Evolutionary conservation across 2,888 invertebrate genomes (phyloP).

Genomic region (Agrochola lychnidis): DNA sequence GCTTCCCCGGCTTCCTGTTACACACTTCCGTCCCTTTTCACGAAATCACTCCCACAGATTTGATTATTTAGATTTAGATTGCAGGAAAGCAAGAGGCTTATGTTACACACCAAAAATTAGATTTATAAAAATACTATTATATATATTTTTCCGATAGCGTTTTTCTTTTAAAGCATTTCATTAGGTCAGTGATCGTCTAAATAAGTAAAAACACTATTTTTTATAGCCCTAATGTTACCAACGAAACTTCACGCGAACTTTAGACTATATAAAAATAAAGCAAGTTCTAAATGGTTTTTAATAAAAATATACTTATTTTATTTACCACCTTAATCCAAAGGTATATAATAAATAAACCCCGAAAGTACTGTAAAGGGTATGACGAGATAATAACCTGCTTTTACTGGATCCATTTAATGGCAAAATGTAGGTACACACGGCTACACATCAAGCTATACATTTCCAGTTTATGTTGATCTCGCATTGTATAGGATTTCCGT

Average conservation of each 20-base stretch:
- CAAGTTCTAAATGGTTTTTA: constrained; percentile 15
- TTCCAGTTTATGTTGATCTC: too few species aligned
- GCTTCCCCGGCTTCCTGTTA: too few species aligned
- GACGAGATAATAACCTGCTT: not conserved
- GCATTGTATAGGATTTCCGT: too few species aligned
- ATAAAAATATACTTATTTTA: constrained; percentile 3
- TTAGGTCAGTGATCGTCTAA: constrained; percentile 4
- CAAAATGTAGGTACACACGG: too few species aligned
- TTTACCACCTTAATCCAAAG: not conserved
- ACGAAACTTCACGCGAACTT: constrained; percentile 10
- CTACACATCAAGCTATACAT: too few species aligned
- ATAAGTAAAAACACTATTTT: constrained; percentile 24
- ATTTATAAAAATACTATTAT: too few species aligned
- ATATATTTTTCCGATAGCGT: not conserved
- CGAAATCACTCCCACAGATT: too few species aligned
- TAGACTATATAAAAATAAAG: constrained; percentile 1
- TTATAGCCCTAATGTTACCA: constrained; percentile 8
- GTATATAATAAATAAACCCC: not conserved
- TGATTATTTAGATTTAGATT: too few species aligned
- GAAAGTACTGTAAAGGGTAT: not conserved
- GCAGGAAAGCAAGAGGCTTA: too few species aligned
- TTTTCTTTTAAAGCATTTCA: constrained; percentile 1
- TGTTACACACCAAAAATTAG: too few species aligned
- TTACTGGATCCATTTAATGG: not conserved
- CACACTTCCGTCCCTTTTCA: too few species aligned